Conservation (phyloP, 2,888 invertebrate species). For the Cenopis cana region DNA sequence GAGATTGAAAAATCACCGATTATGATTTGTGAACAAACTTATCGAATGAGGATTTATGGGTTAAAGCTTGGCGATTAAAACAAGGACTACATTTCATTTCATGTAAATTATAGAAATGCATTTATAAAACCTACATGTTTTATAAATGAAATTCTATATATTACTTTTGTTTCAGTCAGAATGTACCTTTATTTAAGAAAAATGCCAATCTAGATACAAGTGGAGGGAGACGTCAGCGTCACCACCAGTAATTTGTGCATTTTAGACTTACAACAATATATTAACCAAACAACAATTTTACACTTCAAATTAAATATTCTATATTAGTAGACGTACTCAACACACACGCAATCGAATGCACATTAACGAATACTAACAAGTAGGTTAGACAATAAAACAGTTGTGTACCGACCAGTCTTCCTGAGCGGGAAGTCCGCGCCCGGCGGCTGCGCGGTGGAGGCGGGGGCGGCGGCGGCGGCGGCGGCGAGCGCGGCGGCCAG, state of each 20-base stretch:
- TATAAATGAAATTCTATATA: no score
- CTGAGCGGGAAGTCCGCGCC: constrained; percentile 93
- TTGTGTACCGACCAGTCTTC: constrained; percentile 93
- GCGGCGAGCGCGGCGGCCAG: constrained; percentile 59
- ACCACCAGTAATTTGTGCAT: neutral
- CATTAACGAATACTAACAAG: constrained; percentile 31
- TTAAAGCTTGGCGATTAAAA: neutral
- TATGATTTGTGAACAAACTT: no score
- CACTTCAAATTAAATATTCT: neutral
- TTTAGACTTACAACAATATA: neutral
- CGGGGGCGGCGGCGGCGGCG: constrained; percentile 66
- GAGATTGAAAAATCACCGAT: neutral
- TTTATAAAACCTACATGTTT: no score
- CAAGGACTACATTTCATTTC: neutral
- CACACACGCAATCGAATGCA: constrained; percentile 31
- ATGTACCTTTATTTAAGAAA: no score
- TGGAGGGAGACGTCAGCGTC: neutral
- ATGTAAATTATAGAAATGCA: no score
- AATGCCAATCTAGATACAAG: no score
- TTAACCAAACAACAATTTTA: neutral
- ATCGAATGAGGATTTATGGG: neutral
- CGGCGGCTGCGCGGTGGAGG: constrained; percentile 69
- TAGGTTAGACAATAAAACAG: neutral
- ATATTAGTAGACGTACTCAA: constrained; percentile 18
- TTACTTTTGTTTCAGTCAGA: no score